phyloP scores from a whole-genome alignment of 23 tunicate genomes.

The Halocynthia aurantium region DNA sequence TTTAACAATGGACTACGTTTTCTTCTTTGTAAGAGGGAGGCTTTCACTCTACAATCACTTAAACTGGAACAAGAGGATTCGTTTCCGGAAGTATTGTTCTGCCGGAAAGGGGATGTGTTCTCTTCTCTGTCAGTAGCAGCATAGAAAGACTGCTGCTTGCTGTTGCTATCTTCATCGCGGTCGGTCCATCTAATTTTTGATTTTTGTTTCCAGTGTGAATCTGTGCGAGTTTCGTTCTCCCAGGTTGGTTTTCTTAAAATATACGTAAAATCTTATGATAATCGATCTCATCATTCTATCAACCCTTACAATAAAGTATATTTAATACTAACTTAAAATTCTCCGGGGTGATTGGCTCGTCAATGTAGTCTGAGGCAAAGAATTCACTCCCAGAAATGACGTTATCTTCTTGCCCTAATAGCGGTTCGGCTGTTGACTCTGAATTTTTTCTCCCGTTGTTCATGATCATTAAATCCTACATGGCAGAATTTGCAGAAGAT shows the following conservation, averaged over 20 bases:
- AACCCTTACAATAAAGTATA: not conserved
- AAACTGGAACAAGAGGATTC: slow-evolving; percentile 4
- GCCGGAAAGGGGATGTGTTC: no score
- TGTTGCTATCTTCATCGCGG: no score
- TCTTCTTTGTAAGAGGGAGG: not conserved
- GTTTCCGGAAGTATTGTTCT: not conserved
- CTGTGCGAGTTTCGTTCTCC: no score
- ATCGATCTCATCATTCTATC: not conserved
- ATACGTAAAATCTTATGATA: not conserved
- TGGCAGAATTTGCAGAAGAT: no score
- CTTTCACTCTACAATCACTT: not conserved
- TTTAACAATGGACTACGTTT: not conserved
- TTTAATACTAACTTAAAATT: not conserved
- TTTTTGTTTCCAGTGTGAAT: no score
- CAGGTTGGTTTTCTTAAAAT: no score
- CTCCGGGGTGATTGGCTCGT: not conserved
- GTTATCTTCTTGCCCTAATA: not conserved
- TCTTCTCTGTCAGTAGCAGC: no score
- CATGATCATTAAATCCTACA: no score
- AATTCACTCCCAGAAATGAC: slow-evolving; percentile 21
- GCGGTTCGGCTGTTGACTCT: no score
- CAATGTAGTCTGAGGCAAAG: slow-evolving; percentile 14
- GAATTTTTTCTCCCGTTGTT: no score
- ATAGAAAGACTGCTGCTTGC: no score
- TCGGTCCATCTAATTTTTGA: no score